Percentiles rank a stretch among this genome's conserved stretches.
These are phyloP conservation scores for Corythaixoides concolor DNA, from an alignment of 2,113 vertebrate genomes.

Conservation along the genomic window DNA sequence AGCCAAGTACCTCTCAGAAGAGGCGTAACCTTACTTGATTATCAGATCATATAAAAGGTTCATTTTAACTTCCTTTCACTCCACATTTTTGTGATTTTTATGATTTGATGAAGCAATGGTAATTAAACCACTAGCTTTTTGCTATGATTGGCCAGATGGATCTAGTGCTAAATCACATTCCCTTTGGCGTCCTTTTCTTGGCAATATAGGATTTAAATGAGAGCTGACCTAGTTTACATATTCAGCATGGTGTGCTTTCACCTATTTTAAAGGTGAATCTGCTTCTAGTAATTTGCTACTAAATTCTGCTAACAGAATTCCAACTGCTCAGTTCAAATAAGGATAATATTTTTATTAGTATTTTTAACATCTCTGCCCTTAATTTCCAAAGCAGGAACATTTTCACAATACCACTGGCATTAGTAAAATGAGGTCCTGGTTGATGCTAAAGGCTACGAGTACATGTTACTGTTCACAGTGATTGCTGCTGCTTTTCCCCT, in stretches of 20 bases:
- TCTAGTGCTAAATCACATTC: conserved; percentile 11
- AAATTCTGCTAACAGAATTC: neutral
- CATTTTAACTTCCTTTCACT: neutral
- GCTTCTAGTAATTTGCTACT: neutral
- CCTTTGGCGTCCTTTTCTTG: neutral
- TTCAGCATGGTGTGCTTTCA: neutral
- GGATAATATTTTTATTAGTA: neutral
- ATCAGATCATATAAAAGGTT: neutral
- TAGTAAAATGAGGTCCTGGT: neutral
- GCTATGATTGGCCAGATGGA: conserved; percentile 5
- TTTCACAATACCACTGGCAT: neutral
- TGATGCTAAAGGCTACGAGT: neutral
- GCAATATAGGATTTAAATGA: neutral
- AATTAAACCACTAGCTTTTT: conserved; percentile 21
- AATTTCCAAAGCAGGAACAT: neutral
- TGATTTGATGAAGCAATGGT: conserved; percentile 6
- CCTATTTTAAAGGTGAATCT: neutral
- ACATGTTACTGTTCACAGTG: neutral
- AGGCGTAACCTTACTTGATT: neutral
- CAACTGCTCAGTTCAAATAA: neutral
- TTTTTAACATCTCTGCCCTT: neutral
- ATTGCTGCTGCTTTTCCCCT: neutral
- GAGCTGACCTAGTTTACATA: neutral
- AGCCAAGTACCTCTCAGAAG: neutral
- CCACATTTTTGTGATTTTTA: neutral